A percentile compares a stretch with the other conserved stretches of the same genome.
phyloP scores from a whole-genome alignment of 1,140 invertebrate species.

The Calliphora vicina region DNA sequence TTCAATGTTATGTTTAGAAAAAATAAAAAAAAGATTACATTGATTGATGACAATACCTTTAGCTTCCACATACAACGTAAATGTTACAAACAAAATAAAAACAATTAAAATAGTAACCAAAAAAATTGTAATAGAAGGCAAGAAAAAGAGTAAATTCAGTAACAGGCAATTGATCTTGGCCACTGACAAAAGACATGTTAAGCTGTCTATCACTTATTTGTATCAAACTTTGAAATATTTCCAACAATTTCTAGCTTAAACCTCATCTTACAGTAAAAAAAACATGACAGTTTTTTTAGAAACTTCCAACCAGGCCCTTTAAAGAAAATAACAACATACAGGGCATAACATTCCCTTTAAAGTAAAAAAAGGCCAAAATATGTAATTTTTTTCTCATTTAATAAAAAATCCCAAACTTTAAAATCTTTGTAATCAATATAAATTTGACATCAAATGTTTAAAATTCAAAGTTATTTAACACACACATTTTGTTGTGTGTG shows the following conservation, averaged over 20 bases:
- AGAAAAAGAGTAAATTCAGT: neutral
- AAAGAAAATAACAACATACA: neutral
- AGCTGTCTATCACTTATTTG: neutral
- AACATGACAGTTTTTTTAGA: neutral
- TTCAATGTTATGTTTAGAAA: neutral
- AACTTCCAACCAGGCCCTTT: neutral
- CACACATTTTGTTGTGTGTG: neutral
- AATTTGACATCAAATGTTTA: neutral
- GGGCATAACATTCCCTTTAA: neutral
- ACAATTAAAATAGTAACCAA: neutral
- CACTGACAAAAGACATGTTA: slow-evolving; percentile 16
- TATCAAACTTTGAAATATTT: neutral
- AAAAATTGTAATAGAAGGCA: neutral
- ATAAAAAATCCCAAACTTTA: neutral
- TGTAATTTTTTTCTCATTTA: neutral
- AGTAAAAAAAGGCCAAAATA: neutral
- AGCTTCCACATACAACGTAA: neutral
- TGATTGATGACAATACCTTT: slow-evolving; percentile 13
- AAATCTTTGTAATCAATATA: neutral
- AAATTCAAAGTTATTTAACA: neutral
- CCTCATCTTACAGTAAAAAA: neutral
- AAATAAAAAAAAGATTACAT: neutral
- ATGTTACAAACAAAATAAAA: neutral
- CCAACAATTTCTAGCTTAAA: neutral
- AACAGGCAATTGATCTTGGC: neutral